A percentile compares a stretch with the other conserved stretches of the same genome.
phyloP scores from a whole-genome alignment of 1,140 invertebrate genomes.

The Solenopsis fugax region DNA sequence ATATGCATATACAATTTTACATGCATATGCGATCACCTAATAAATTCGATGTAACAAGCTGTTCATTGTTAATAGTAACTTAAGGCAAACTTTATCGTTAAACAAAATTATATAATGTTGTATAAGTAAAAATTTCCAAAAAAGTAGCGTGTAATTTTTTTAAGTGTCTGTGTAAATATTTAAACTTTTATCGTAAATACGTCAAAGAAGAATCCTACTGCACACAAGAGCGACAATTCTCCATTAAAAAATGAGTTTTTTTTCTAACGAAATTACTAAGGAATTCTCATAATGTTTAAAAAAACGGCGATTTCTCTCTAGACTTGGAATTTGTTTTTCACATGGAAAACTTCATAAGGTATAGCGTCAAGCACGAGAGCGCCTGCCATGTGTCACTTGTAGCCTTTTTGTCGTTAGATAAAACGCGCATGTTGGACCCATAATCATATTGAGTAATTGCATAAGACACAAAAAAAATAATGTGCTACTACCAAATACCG shows the following conservation, averaged over 20 bases:
- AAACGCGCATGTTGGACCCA: not conserved
- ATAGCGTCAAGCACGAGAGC: not conserved
- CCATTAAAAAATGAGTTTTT: not conserved
- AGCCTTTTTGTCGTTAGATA: not conserved
- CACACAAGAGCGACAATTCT: not conserved
- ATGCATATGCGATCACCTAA: no score
- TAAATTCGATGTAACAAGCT: no score
- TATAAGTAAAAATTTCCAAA: not conserved
- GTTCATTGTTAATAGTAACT: not conserved
- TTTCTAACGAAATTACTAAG: not conserved
- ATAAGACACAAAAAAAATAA: not conserved
- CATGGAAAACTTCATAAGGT: not conserved
- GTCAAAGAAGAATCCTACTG: not conserved
- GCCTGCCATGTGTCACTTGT: not conserved
- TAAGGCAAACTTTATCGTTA: no score
- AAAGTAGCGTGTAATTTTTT: not conserved
- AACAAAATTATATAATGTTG: no score
- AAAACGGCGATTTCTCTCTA: not conserved
- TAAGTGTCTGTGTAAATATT: not conserved
- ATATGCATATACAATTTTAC: no score
- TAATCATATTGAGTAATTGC: conserved; percentile 10
- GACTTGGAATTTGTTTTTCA: no score
- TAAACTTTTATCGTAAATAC: not conserved
- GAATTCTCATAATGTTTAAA: not conserved
- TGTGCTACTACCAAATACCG: no score